Base-by-base conservation (phyloP, 2,797 vertebrate genomes). In the Characodon lateralis region DNA sequence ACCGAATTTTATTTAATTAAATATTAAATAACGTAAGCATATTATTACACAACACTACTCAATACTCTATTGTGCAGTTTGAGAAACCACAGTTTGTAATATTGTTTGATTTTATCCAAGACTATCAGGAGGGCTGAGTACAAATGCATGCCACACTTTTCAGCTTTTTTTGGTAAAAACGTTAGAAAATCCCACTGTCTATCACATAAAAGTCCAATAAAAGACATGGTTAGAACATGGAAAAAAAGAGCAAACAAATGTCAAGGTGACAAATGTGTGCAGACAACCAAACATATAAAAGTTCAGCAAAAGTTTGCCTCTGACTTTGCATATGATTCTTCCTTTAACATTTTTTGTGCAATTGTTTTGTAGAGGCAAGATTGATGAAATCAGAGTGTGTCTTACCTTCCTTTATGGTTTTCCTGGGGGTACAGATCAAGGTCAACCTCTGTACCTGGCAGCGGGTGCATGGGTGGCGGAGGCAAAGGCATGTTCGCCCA, bases 401-500 rank as follows among this genome's bases (percentile, higher is more conserved):
- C 88, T 84, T 93, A 95, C 95, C 97, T 97, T 91, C 89, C 93
- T 88, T 94, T 94, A 88, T 96, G 97, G 87, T 95, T 97, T 82
- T 98, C 97, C 72, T 96, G 94, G 22, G 95, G 95, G 87, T 98
- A 98, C 87, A 95, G 96, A 71, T 98, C 97, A 90, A 99, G 93
- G 91, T 94, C 91, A 77, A 94, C 92, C 91, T 98, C 97, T 7
- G 98, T 98, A 68, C 98, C 97, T 74, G 98, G 98, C 75, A 98
- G 96, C 3, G 98, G 98, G 87, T 98, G 97, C 86, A 98, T 96
- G 0, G 97, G 97, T 74, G 97, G 98, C 5, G 93, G 95, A 89
- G 98, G 97, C 76, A 98, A 96, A 0, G 97, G 97, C 83, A 98
- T 95, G 89, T 95, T 99, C 79, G 97, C 96, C 98, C 98, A 99